These are phyloP conservation scores for Holcopasites calliopsidis DNA, from an alignment of 1,140 invertebrate species.

Conservation along the genomic window DNA sequence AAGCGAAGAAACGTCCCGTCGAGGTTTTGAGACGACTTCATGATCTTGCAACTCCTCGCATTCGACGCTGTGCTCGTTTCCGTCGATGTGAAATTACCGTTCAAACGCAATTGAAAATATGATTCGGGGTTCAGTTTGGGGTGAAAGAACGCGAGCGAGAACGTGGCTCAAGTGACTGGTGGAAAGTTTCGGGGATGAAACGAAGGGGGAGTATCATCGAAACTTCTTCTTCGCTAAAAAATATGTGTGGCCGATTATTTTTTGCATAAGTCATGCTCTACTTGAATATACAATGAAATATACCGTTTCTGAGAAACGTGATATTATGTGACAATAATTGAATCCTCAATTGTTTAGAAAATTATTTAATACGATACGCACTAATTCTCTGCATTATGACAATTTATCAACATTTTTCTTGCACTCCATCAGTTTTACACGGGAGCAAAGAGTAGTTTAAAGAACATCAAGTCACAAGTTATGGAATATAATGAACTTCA, in stretches of 20 bases:
- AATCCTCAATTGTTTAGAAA: constrained; percentile 1
- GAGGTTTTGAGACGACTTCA: constrained; percentile 18
- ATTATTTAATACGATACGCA: constrained; percentile 18
- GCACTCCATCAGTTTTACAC: too few species aligned
- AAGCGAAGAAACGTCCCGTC: constrained; percentile 29
- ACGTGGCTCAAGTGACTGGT: neutral
- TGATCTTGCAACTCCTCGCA: constrained; percentile 26
- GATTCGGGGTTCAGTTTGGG: constrained; percentile 32
- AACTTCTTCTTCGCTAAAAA: too few species aligned
- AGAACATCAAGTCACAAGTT: too few species aligned
- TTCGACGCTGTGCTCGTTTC: constrained; percentile 1
- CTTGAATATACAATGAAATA: constrained; percentile 28
- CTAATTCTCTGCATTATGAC: too few species aligned
- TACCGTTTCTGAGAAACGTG: neutral
- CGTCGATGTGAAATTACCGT: constrained; percentile 52
- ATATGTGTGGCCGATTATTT: too few species aligned
- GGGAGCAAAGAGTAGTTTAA: too few species aligned
- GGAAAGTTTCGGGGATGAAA: neutral
- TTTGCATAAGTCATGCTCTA: constrained; percentile 16
- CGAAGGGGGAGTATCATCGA: neutral
- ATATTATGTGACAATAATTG: neutral
- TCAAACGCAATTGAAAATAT: constrained; percentile 60
- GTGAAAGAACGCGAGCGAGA: neutral
- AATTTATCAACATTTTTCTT: too few species aligned
- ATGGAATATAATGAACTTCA: too few species aligned